Conservation (phyloP, 2,797 vertebrate genomes). For the Hypotaenidia okinawae region DNA sequence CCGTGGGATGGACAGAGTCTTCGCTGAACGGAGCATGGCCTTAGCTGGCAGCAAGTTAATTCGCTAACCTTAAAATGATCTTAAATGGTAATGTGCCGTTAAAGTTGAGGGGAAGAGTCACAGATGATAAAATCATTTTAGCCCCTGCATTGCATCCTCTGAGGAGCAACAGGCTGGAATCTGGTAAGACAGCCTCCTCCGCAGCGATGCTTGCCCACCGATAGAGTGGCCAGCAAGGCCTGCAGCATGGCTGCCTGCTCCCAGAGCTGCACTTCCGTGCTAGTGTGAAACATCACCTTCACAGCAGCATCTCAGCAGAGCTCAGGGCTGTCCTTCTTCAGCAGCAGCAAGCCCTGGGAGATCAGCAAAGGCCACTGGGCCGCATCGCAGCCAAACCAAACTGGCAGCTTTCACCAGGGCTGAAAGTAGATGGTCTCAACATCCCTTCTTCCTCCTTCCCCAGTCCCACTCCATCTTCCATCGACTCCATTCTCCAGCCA, state of each 20-base stretch:
- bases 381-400: background rate
- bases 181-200: background rate
- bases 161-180: background rate
- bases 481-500: accelerated
- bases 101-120: background rate
- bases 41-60: background rate
- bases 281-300: background rate
- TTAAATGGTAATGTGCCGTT: background rate
- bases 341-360: background rate
- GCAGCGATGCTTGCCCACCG: accelerated
- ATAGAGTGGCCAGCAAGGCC: background rate
- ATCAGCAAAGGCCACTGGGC: background rate
- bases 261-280: background rate
- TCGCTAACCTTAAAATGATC: background rate
- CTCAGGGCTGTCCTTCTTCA: background rate
- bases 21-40: too few relatives aligned
- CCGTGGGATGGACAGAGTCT: background rate
- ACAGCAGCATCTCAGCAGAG: background rate
- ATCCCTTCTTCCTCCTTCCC: background rate
- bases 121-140: background rate
- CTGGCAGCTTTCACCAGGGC: background rate
- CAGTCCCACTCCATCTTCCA: accelerated
- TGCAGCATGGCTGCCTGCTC: background rate
- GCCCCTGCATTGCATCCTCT: background rate
- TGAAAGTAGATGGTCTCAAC: background rate